Conservation (phyloP, 1,140 invertebrate species). For the Teleopsis dalmanni region DNA sequence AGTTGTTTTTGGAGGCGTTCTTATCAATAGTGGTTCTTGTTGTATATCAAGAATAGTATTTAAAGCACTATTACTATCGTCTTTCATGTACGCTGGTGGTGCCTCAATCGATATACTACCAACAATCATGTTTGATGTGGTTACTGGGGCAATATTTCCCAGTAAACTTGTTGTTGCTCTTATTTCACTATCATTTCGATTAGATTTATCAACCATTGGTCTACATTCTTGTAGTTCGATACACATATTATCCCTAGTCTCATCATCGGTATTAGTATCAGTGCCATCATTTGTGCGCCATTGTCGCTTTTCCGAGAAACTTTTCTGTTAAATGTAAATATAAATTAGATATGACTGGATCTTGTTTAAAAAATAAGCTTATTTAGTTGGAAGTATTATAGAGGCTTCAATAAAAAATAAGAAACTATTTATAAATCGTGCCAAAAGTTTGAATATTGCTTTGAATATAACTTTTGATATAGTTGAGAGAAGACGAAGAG, state of each 20-base stretch:
- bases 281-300: slow-evolving; percentile 35
- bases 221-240: slow-evolving; percentile 37
- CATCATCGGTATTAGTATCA: slow-evolving; percentile 21
- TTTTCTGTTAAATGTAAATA: slow-evolving; percentile 23
- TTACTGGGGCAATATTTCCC: slow-evolving; percentile 27
- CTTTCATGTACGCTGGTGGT: slow-evolving; percentile 37
- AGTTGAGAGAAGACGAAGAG: no score
- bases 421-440: no score
- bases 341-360: background rate
- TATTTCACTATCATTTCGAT: slow-evolving; percentile 22
- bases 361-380: no score
- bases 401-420: no score
- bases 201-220: slow-evolving; percentile 17
- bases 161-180: slow-evolving; percentile 25
- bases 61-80: slow-evolving; percentile 17
- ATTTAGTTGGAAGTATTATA: no score
- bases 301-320: slow-evolving; percentile 26
- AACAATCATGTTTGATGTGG: slow-evolving; percentile 36
- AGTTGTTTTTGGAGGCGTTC: slow-evolving; percentile 15
- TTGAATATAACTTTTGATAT: no score
- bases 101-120: slow-evolving; percentile 40
- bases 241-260: slow-evolving; percentile 16
- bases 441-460: no score
- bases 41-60: background rate
- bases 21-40: slow-evolving; percentile 20